These are phyloP conservation scores for Tinamus major DNA, from an alignment of 2,797 vertebrate genomes.

Conservation along the genomic window DNA sequence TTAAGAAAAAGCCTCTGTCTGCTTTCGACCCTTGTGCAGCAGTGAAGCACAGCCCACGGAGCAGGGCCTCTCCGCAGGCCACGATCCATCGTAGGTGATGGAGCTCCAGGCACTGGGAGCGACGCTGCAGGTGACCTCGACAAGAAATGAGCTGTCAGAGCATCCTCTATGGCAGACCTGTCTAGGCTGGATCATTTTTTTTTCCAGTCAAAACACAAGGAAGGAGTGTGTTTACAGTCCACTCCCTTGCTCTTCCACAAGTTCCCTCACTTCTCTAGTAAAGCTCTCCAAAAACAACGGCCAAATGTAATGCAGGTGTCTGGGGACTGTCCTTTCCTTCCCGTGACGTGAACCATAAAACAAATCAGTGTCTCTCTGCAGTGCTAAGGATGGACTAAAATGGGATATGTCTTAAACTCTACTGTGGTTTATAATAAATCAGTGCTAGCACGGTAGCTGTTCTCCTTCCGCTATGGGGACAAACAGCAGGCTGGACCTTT, in stretches of 20 bases:
- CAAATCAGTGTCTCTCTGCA: not conserved
- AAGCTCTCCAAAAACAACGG: not conserved
- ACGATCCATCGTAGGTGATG: not conserved
- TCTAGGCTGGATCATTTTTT: not conserved
- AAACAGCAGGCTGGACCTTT: not conserved
- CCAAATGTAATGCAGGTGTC: not conserved
- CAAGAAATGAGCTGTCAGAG: not conserved
- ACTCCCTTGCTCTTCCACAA: not conserved
- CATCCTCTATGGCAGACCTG: not conserved
- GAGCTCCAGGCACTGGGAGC: not conserved
- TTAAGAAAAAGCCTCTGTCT: not conserved
- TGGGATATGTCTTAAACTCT: not conserved
- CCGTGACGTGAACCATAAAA: not conserved
- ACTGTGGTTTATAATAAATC: not conserved
- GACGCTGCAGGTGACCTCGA: not conserved
- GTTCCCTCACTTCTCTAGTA: not conserved
- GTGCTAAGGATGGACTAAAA: not conserved
- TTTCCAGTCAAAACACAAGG: not conserved
- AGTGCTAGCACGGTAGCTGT: not conserved
- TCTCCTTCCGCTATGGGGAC: not conserved
- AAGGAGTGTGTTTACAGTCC: not conserved
- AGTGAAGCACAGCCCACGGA: not conserved
- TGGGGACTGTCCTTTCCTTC: not conserved
- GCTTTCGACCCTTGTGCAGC: not conserved
- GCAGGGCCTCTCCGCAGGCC: fast-evolving